These are phyloP conservation scores for Lacanobia wlatinum DNA, from an alignment of 2,888 invertebrate genomes.

Conservation along the genomic window DNA sequence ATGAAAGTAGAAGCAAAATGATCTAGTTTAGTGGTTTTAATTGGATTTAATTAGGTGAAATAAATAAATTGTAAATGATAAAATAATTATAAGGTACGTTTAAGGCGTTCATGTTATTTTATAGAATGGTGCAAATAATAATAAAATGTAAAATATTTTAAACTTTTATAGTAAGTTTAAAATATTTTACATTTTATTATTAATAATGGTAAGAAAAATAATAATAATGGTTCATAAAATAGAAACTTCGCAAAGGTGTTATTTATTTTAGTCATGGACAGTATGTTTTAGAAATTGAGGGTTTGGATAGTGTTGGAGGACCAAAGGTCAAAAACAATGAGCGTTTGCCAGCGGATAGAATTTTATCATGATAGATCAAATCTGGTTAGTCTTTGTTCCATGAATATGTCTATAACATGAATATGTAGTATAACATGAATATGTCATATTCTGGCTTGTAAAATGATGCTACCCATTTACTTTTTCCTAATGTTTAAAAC, in stretches of 20 bases:
- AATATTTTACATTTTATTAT: no score
- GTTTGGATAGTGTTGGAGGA: neutral
- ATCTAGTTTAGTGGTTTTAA: no score
- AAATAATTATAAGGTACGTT: slow-evolving; percentile 3
- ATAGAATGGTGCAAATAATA: slow-evolving; percentile 53
- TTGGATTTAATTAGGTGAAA: no score
- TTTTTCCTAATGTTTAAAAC: neutral
- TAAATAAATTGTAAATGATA: neutral
- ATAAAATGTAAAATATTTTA: slow-evolving; percentile 55
- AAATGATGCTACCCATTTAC: neutral
- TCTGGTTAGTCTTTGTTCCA: neutral
- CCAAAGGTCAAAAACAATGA: slow-evolving; percentile 1
- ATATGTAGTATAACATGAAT: neutral
- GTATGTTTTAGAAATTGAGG: neutral
- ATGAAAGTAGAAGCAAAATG: no score
- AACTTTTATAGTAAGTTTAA: no score
- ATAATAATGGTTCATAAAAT: no score
- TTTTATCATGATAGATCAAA: neutral
- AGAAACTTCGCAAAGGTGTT: neutral
- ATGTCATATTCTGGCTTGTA: neutral
- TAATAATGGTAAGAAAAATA: no score
- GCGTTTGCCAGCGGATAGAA: neutral
- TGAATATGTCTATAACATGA: neutral
- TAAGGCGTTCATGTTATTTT: slow-evolving; percentile 43
- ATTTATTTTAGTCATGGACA: neutral